A percentile compares a stretch with the other conserved stretches of the same genome.
phyloP scores from a whole-genome alignment of 1,140 invertebrate genomes.

The Penaeus vannamei region DNA sequence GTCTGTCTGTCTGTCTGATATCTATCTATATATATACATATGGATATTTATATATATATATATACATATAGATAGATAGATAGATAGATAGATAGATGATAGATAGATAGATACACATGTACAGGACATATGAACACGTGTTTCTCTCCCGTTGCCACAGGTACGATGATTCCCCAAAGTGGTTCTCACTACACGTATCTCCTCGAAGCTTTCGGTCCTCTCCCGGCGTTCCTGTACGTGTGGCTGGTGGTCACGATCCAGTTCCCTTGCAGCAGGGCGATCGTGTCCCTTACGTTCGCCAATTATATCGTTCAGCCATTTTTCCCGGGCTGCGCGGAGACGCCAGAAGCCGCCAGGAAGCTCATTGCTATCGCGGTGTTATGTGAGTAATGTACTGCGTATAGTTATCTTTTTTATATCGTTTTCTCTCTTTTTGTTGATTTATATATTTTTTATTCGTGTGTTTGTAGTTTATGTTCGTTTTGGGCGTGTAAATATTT shows the following conservation, averaged over 20 bases:
- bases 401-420: no score
- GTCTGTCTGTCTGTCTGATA: no score
- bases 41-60: no score
- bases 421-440: no score
- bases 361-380: conserved; percentile 81
- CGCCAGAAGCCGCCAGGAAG: conserved; percentile 79
- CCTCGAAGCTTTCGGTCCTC: conserved; percentile 88
- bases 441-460: no score
- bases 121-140: neutral
- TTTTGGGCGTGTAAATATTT: no score
- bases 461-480: no score
- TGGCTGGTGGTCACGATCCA: conserved; percentile 82
- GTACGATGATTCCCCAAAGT: conserved; percentile 81
- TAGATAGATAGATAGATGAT: no score
- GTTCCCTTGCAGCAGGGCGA: conserved; percentile 87
- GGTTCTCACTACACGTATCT: conserved; percentile 96
- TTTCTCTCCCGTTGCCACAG: conserved; percentile 65
- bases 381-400: conserved; percentile 76
- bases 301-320: conserved; percentile 89
- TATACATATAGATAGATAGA: no score
- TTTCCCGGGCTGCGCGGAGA: conserved; percentile 79
- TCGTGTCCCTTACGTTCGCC: conserved; percentile 91
- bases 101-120: no score
- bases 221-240: conserved; percentile 93
- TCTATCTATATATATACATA: no score